Percentiles rank a stretch among this genome's conserved stretches.
Evolutionary conservation across 1,140 invertebrate species (phyloP).

Genomic region (Bombus soroeensis): DNA sequence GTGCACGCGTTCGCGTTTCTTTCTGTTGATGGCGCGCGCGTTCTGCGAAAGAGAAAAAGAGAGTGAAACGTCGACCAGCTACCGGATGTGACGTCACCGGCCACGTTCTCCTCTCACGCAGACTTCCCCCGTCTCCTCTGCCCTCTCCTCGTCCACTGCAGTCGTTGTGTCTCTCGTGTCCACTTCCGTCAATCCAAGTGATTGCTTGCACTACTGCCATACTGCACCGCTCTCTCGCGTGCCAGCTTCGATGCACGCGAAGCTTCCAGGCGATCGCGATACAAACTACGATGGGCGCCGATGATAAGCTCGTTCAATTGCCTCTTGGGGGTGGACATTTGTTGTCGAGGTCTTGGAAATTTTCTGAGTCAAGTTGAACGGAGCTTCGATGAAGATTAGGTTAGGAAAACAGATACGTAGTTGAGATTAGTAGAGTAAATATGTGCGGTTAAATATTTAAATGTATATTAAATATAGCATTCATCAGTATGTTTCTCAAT

Average conservation of each 20-base stretch:
- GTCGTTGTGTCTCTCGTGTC: conserved; percentile 55
- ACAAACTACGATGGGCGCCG: conserved; percentile 7
- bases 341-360: neutral
- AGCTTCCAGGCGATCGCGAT: conserved; percentile 2
- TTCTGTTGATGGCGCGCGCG: conserved; percentile 58
- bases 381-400: neutral
- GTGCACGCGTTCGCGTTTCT: conserved; percentile 38
- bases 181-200: conserved; percentile 71
- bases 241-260: conserved; percentile 22
- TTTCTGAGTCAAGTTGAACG: neutral
- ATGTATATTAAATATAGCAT: no score
- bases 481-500: no score
- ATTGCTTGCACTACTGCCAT: conserved; percentile 76
- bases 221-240: conserved; percentile 63
- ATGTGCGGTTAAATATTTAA: no score
- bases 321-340: neutral
- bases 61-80: conserved; percentile 61
- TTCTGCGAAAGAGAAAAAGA: conserved; percentile 61
- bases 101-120: conserved; percentile 59
- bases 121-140: neutral
- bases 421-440: neutral
- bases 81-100: conserved; percentile 74
- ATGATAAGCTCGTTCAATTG: neutral
- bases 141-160: neutral
- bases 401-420: neutral